Base-by-base conservation (phyloP, 2,888 invertebrate species). In the Caenorhabditis auriculariae region DNA sequence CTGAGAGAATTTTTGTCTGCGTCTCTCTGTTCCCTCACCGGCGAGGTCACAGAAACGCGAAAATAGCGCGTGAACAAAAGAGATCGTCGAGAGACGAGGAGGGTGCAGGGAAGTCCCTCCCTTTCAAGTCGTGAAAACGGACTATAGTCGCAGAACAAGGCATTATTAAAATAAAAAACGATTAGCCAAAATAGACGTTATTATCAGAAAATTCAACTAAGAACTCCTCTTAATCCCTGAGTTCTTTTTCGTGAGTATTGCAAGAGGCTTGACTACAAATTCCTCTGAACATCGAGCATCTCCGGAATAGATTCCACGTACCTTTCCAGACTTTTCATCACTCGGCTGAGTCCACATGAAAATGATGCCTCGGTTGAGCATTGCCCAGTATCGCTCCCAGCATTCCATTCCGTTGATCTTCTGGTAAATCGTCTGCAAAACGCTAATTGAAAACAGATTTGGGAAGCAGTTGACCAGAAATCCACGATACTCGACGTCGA, bases 301-400 rank as follows among this genome's bases (percentile, higher is more conserved):
- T n/a, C n/a, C n/a, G n/a, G n/a, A n/a, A n/a, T n/a, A n/a, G n/a
- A n/a, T n/a, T n/a, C n/a, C 9, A 19, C 42, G 12, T 17, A 69
- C 73, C 50, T 69, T 68, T 19, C 66, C 64, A 27, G 55, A 47
- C 46, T 55, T 58, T 35, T 72, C 72, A 37, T 74, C 74, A 15
- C 59, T 52, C 2, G 74, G 72, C 23, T 66, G 59, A 43, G 60
- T 72, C 74, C 74, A 74, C 51, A 74, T 70, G 48, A 66, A 60
- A 41, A 74, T 66, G 23, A 64, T 42, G 12, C 74, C 74, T 9
- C 70, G 60, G 29, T 67, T 65, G 27, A 74, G 64, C 43, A 72
- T 68, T 6, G 72, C 70, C 74, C 74, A 74, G 48, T 66, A 74
- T 35, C 66, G 63, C 28, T 67, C 70, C 74, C 74, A 74, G 4